These are phyloP conservation scores for Pyrocephalus nanus DNA, from an alignment of 2,797 vertebrate species.

Conservation along the genomic window DNA sequence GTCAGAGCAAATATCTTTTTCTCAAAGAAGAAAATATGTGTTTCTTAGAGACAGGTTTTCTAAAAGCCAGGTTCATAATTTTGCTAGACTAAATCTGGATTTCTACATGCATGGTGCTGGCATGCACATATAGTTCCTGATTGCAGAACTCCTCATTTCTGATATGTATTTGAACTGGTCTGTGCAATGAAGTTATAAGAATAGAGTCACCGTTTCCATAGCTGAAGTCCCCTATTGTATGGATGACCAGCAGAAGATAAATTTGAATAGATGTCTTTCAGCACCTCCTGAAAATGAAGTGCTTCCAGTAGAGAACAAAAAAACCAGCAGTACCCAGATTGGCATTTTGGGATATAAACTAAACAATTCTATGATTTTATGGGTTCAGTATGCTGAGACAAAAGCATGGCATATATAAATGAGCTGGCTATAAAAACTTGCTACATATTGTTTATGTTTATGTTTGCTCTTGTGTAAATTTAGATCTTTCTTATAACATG, in stretches of 20 bases:
- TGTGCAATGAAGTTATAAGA: not conserved
- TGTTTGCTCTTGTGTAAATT: not conserved
- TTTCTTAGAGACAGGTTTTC: not conserved
- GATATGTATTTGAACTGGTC: not conserved
- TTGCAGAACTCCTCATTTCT: not conserved
- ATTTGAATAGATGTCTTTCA: not conserved
- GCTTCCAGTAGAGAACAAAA: not conserved
- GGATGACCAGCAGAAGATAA: not conserved
- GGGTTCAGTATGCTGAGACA: not conserved
- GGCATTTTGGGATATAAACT: not conserved
- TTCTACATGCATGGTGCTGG: not conserved
- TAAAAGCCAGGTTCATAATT: not conserved
- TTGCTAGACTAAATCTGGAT: not conserved
- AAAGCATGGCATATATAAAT: not conserved
- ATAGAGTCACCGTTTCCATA: not conserved
- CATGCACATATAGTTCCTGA: rapidly evolving
- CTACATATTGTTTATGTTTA: not conserved
- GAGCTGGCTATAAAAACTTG: not conserved
- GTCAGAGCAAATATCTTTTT: not conserved
- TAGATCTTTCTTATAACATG: not conserved
- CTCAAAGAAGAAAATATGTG: not conserved
- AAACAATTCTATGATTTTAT: not conserved
- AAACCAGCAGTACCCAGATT: not conserved
- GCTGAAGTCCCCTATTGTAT: not conserved
- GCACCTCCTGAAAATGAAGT: not conserved